Conservation (phyloP, 2,797 vertebrate species). For the Hydrophis major region DNA sequence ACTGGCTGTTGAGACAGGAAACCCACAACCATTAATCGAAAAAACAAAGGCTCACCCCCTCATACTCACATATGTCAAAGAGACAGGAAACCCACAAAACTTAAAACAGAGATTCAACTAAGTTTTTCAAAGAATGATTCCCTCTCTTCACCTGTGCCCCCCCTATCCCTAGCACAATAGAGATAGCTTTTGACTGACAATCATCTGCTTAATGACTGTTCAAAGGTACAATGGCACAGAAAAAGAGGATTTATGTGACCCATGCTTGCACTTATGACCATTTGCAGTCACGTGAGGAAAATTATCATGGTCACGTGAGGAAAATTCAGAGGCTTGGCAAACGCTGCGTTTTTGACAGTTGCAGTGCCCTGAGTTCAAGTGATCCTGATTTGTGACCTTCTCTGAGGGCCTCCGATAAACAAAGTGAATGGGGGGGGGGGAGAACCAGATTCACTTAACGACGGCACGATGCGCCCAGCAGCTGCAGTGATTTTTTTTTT, state of each 20-base stretch:
- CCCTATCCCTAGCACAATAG: background rate
- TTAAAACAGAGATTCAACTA: background rate
- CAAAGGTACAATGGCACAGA: background rate
- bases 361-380: background rate
- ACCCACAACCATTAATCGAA: background rate
- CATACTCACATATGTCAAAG: background rate
- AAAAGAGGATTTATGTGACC: background rate
- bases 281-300: background rate
- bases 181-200: background rate
- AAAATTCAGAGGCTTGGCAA: background rate
- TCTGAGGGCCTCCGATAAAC: background rate
- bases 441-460: background rate
- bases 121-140: background rate
- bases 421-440: background rate
- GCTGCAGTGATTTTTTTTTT: background rate
- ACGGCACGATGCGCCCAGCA: background rate
- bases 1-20: background rate
- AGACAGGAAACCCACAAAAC: background rate
- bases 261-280: background rate
- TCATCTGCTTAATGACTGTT: background rate
- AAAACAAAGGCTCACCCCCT: background rate
- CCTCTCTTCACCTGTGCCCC: background rate
- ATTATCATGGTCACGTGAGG: no score
- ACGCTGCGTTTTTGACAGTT: background rate
- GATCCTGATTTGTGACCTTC: background rate